Evolutionary conservation across 1,140 invertebrate species (phyloP).

Genomic region (Holotrichia oblita): DNA sequence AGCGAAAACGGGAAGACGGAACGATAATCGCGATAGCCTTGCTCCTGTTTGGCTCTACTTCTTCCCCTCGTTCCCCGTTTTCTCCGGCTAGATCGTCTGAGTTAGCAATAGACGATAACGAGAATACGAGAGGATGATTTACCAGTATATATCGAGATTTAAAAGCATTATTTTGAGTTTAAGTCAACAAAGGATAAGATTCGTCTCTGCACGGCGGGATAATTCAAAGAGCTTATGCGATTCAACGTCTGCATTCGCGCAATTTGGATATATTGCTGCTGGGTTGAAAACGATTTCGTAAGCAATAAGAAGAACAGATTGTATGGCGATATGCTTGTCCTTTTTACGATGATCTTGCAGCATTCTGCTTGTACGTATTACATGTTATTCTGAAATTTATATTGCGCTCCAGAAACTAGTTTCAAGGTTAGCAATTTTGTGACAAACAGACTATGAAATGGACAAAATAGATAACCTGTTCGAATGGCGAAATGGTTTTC

Average conservation of each 20-base stretch:
- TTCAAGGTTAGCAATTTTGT: too few species aligned
- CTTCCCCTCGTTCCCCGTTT: background rate
- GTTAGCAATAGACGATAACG: conserved; percentile 1
- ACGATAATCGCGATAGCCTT: conserved; percentile 25
- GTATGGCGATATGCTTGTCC: too few species aligned
- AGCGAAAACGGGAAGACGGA: background rate
- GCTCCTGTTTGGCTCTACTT: background rate
- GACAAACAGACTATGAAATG: too few species aligned
- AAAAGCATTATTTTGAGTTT: conserved; percentile 36
- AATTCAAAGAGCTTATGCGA: conserved; percentile 5
- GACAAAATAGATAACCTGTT: too few species aligned
- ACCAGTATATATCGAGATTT: conserved; percentile 30
- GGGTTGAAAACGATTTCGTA: background rate
- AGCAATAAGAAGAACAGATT: background rate
- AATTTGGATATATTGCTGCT: background rate
- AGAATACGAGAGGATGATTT: conserved; percentile 31
- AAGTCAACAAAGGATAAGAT: conserved; percentile 13
- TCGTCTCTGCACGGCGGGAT: conserved; percentile 1
- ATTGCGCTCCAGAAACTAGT: too few species aligned
- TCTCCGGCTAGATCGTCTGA: background rate
- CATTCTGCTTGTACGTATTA: too few species aligned
- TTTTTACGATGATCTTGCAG: too few species aligned
- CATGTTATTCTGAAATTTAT: too few species aligned
- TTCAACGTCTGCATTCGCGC: background rate
- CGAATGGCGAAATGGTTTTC: too few species aligned